Evolutionary conservation across 2,888 invertebrate genomes (phyloP).

Genomic region (Aproaerema taeniolella): DNA sequence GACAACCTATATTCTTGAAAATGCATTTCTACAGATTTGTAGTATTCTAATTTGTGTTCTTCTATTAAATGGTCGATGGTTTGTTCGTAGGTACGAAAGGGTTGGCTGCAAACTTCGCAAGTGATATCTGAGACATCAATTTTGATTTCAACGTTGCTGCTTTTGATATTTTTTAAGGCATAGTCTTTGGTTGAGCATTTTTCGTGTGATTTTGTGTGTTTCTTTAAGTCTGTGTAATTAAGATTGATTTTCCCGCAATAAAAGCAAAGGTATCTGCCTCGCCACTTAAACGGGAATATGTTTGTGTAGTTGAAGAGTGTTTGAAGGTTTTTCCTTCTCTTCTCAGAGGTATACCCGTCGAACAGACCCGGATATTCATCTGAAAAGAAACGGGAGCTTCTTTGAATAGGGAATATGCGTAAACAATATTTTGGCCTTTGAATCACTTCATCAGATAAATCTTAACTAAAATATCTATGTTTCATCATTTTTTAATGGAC

Average conservation of each 20-base stretch:
- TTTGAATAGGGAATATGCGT: too few relatives aligned
- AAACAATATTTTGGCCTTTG: too few relatives aligned
- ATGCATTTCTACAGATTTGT: slow-evolving; percentile 43
- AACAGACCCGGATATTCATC: slow-evolving; percentile 46
- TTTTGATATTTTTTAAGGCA: slow-evolving; percentile 44
- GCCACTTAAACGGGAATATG: slow-evolving; percentile 64
- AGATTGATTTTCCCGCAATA: slow-evolving; percentile 49
- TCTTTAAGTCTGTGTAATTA: slow-evolving; percentile 48
- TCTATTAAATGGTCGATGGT: slow-evolving; percentile 53
- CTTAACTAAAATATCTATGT: too few relatives aligned
- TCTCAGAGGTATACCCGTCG: slow-evolving; percentile 45
- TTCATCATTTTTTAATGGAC: too few relatives aligned
- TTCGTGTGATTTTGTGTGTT: slow-evolving; percentile 54
- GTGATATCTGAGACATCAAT: slow-evolving; percentile 55
- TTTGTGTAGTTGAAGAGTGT: slow-evolving; percentile 61
- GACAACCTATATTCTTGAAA: slow-evolving; percentile 47
- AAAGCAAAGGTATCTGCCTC: slow-evolving; percentile 55
- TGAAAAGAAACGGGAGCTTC: slow-evolving; percentile 48
- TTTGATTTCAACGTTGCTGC: slow-evolving; percentile 48
- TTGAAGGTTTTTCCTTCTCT: slow-evolving; percentile 57
- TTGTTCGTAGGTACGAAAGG: slow-evolving; percentile 39
- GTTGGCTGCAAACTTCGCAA: slow-evolving; percentile 52
- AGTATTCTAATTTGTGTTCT: slow-evolving; percentile 50
- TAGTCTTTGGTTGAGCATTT: slow-evolving; percentile 43
- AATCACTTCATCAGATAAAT: too few relatives aligned